phyloP scores from a whole-genome alignment of 2,797 vertebrate species.

The Myoxocephalus aenaeus region DNA sequence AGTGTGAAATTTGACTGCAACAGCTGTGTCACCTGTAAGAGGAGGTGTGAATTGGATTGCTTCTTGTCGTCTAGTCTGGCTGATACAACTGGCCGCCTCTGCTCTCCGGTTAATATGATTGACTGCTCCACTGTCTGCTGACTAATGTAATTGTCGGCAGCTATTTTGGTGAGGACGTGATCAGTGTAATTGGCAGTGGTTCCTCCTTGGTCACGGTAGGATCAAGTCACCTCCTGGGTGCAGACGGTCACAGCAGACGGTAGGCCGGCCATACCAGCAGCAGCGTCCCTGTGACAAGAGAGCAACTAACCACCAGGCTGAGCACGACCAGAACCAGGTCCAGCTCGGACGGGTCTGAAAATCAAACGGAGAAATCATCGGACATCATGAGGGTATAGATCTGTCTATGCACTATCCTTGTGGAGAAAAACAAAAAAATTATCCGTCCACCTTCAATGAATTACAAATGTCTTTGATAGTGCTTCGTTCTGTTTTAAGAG shows the following conservation, averaged over 20 bases:
- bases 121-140: conserved; percentile 75
- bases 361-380: conserved; percentile 3
- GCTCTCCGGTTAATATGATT: conserved; percentile 73
- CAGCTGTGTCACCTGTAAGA: conserved; percentile 75
- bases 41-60: conserved; percentile 77
- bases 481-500: not conserved
- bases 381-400: not conserved
- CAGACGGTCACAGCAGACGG: conserved; percentile 65
- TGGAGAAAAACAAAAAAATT: not conserved
- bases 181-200: conserved; percentile 66
- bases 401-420: not conserved
- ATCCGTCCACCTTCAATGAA: not conserved
- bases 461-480: not conserved
- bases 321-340: conserved; percentile 62
- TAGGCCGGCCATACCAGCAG: conserved; percentile 75
- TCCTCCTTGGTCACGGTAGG: conserved; percentile 72
- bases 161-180: conserved; percentile 71
- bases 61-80: conserved; percentile 65
- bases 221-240: conserved; percentile 66
- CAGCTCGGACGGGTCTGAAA: conserved; percentile 51
- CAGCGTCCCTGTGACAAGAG: conserved; percentile 63
- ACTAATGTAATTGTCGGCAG: conserved; percentile 77
- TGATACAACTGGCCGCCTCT: conserved; percentile 48
- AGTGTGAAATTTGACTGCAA: conserved; percentile 73
- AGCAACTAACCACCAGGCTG: conserved; percentile 61